phyloP scores from a whole-genome alignment of 2,113 vertebrate genomes.

The Ageneiosus marmoratus region DNA sequence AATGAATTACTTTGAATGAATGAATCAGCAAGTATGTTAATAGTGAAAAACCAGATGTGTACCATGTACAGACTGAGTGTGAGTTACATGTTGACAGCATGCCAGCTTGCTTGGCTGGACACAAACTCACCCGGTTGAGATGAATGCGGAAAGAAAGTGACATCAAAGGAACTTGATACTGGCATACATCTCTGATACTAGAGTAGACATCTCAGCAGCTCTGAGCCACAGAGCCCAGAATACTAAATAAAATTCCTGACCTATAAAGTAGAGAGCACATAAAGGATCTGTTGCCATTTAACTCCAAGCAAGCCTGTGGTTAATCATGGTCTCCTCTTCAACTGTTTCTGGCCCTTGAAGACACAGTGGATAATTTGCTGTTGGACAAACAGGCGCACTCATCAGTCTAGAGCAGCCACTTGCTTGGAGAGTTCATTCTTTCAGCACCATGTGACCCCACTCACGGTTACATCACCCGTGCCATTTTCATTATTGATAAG shows the following conservation, averaged over 20 bases:
- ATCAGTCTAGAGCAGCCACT: slow-evolving; percentile 4
- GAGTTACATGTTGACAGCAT: not conserved
- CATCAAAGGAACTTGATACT: slow-evolving; percentile 8
- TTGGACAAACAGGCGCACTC: not conserved
- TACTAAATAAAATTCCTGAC: not conserved
- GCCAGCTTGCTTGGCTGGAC: not conserved
- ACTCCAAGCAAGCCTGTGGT: slow-evolving; percentile 8
- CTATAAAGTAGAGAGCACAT: not conserved
- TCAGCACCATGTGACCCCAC: not conserved
- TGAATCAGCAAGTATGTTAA: not conserved
- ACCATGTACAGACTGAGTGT: not conserved
- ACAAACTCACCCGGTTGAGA: not conserved
- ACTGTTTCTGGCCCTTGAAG: not conserved
- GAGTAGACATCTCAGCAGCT: not conserved
- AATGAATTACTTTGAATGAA: not conserved
- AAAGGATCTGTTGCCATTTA: slow-evolving; percentile 23
- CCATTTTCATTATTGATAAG: slow-evolving; percentile 24
- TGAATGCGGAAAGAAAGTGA: not conserved
- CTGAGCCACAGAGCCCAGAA: not conserved
- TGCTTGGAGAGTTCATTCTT: not conserved
- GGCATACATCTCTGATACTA: not conserved
- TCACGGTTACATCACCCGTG: not conserved
- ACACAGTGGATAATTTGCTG: slow-evolving; percentile 18
- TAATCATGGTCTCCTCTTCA: slow-evolving; percentile 21
- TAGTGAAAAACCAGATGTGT: not conserved